These are phyloP conservation scores for Patella vulgata DNA, from an alignment of 1,140 invertebrate species.

Conservation along the genomic window DNA sequence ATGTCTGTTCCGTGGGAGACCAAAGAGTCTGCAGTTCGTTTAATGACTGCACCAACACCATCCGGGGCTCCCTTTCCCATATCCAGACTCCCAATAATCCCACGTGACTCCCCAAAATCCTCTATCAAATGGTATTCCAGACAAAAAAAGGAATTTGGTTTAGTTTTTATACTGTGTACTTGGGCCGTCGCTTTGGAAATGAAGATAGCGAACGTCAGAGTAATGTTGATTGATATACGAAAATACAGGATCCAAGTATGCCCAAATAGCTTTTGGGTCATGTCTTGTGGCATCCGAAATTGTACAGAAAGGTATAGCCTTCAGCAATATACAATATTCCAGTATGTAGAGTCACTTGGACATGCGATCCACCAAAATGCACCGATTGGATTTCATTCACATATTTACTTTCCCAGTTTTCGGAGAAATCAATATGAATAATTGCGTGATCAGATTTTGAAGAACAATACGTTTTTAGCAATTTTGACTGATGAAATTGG, in stretches of 20 bases:
- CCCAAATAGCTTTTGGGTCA: conserved; percentile 23
- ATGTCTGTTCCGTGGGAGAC: conserved; percentile 22
- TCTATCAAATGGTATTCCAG: conserved; percentile 2
- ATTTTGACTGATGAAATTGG: conserved; percentile 7
- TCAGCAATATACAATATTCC: conserved; percentile 16
- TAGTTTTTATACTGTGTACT: conserved; percentile 21
- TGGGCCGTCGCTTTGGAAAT: conserved; percentile 23
- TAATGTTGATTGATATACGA: neutral
- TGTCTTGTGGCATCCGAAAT: conserved; percentile 11
- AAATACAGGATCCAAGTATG: conserved; percentile 16
- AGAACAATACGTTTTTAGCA: neutral
- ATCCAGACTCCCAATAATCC: conserved; percentile 64
- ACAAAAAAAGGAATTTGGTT: conserved; percentile 8
- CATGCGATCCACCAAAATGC: conserved; percentile 27
- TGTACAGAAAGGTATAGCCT: conserved; percentile 11
- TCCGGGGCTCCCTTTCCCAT: conserved; percentile 67
- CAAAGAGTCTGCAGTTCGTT: conserved; percentile 46
- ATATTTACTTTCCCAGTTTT: conserved; percentile 34
- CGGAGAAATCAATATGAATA: conserved; percentile 31
- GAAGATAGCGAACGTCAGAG: neutral
- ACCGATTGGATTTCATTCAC: conserved; percentile 26
- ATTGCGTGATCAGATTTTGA: neutral
- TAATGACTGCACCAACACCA: conserved; percentile 64
- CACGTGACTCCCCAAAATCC: conserved; percentile 41
- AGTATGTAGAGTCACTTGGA: conserved; percentile 32